These are phyloP conservation scores for Drosophila parabipectinata DNA, from an alignment of 1,140 invertebrate genomes.

Conservation along the genomic window DNA sequence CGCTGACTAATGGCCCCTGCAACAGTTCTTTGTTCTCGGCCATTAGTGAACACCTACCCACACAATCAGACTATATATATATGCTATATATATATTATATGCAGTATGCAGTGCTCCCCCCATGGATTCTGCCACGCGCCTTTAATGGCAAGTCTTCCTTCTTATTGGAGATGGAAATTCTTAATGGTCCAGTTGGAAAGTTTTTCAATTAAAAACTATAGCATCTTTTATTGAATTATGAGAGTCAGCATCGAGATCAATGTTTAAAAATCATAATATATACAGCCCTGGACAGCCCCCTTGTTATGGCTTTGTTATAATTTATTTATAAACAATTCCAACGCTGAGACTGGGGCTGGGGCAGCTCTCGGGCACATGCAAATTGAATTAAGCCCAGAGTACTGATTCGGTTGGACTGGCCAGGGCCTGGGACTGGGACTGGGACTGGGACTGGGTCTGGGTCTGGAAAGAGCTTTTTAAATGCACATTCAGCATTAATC, in stretches of 20 bases:
- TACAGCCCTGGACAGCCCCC: neutral
- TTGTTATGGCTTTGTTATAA: constrained; percentile 66
- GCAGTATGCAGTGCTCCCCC: neutral
- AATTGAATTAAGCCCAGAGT: constrained; percentile 70
- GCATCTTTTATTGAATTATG: neutral
- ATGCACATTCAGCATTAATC: constrained; percentile 55
- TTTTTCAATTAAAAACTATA: neutral
- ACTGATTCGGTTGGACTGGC: neutral
- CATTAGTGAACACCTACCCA: constrained; percentile 38
- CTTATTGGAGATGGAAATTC: neutral
- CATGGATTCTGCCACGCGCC: constrained; percentile 3
- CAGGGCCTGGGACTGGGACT: no score
- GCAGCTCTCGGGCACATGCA: constrained; percentile 39
- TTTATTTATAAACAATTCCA: constrained; percentile 68
- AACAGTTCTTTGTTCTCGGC: constrained; percentile 46
- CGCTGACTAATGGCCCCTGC: constrained; percentile 47
- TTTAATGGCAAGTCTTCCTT: constrained; percentile 9
- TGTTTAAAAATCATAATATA: no score
- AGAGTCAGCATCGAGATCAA: neutral
- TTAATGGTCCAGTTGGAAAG: neutral
- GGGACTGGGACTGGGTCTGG: neutral
- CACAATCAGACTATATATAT: constrained; percentile 14
- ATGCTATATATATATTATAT: constrained; percentile 1
- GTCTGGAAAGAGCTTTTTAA: constrained; percentile 34
- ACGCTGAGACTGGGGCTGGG: neutral